A percentile compares a stretch with the other conserved stretches of the same genome.
Evolutionary conservation across 1,140 invertebrate species (phyloP).

Genomic region (Papilio dardanus): DNA sequence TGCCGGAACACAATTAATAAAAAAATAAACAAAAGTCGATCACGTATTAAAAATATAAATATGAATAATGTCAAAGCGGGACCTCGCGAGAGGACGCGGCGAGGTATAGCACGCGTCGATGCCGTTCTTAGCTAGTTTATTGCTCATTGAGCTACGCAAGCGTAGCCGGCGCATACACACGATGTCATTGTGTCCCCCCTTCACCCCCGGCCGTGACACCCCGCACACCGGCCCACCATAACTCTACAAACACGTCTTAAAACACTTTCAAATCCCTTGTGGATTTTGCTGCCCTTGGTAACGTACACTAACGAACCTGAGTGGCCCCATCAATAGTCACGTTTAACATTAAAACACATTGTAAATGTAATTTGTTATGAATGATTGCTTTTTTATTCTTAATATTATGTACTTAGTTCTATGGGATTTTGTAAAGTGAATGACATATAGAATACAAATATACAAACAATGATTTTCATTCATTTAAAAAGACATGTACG

Average conservation of each 20-base stretch:
- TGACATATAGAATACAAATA: not conserved
- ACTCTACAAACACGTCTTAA: slow-evolving; percentile 26
- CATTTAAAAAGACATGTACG: too few species aligned
- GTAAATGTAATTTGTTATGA: slow-evolving; percentile 9
- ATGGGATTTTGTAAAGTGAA: not conserved
- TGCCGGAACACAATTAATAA: not conserved
- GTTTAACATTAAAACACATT: slow-evolving; percentile 6
- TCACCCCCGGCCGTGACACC: slow-evolving; percentile 20
- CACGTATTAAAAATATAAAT: not conserved
- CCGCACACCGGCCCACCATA: slow-evolving; percentile 10
- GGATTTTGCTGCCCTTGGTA: slow-evolving; percentile 20
- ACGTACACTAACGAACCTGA: not conserved
- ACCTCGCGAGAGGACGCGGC: slow-evolving; percentile 9
- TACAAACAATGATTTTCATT: too few species aligned
- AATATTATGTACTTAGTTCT: not conserved
- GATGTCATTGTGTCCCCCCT: slow-evolving; percentile 48
- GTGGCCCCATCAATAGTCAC: not conserved
- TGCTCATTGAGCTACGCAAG: slow-evolving; percentile 59
- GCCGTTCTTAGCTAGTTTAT: slow-evolving; percentile 55
- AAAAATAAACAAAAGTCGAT: not conserved
- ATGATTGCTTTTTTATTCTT: not conserved
- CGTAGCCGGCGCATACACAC: slow-evolving; percentile 66
- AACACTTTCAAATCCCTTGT: slow-evolving; percentile 29
- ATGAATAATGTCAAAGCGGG: not conserved
- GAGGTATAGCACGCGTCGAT: slow-evolving; percentile 3